phyloP scores from a whole-genome alignment of 2,797 vertebrate species.

The Loriculus beryllinus region DNA sequence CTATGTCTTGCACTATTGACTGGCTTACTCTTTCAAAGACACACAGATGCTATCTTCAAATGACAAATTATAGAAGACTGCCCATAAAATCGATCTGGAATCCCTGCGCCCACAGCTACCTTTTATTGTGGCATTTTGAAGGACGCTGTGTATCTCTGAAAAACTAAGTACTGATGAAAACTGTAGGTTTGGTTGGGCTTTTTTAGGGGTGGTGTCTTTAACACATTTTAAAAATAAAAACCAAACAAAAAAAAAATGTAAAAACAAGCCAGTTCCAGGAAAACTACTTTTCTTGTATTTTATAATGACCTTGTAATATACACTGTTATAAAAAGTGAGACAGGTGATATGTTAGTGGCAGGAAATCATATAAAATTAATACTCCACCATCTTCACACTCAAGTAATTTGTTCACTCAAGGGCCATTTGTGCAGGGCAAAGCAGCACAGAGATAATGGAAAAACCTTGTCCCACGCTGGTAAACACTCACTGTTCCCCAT shows the following conservation, averaged over 20 bases:
- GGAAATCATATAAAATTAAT: constrained; percentile 17
- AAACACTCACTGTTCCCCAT: neutral
- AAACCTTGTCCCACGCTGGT: neutral
- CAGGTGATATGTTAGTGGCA: neutral
- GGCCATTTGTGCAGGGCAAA: constrained; percentile 6
- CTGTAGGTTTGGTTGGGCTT: neutral
- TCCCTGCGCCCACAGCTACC: constrained; percentile 72
- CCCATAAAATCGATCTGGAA: constrained; percentile 83
- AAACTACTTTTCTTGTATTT: constrained; percentile 26
- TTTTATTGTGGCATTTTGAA: constrained; percentile 82
- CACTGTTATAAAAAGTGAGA: constrained; percentile 30
- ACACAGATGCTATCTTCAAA: constrained; percentile 81
- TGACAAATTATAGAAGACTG: constrained; percentile 77
- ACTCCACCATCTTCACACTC: neutral
- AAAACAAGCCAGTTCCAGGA: neutral
- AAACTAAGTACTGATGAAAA: constrained; percentile 70
- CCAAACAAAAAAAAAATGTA: neutral
- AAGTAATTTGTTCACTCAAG: constrained; percentile 21
- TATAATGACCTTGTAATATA: constrained; percentile 22
- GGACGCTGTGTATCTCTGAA: constrained; percentile 61
- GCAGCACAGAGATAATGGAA: neutral
- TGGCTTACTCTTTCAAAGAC: constrained; percentile 60
- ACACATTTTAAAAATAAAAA: neutral
- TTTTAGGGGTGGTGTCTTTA: neutral
- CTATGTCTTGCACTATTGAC: constrained; percentile 61